A percentile compares a stretch with the other conserved stretches of the same genome.
Conservation (phyloP, 2,797 vertebrate genomes). For the Sebastes steindachneri region DNA sequence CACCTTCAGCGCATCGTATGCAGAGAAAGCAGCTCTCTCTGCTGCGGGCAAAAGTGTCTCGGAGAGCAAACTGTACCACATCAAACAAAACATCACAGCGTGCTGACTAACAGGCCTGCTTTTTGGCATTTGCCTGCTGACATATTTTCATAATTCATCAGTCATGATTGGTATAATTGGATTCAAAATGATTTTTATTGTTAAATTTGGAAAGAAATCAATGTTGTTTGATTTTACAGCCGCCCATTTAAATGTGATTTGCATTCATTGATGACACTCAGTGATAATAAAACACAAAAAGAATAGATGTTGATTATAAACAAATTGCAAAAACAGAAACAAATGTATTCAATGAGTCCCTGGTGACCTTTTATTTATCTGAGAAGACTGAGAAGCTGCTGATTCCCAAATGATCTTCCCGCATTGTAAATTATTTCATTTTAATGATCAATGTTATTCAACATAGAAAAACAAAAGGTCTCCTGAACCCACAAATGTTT, state of each 20-base stretch:
- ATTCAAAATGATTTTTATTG: constrained; percentile 42
- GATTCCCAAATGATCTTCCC: not conserved
- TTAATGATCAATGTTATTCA: not conserved
- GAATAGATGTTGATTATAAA: constrained; percentile 48
- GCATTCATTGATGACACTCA: constrained; percentile 35
- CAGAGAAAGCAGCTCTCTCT: not conserved
- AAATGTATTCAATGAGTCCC: not conserved
- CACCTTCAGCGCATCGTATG: constrained; percentile 1
- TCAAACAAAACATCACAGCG: constrained; percentile 11
- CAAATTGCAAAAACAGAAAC: constrained; percentile 4
- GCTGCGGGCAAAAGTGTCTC: not conserved
- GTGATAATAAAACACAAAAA: constrained; percentile 20
- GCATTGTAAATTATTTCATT: not conserved
- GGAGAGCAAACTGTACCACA: not conserved
- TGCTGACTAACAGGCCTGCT: not conserved
- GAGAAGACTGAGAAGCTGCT: not conserved
- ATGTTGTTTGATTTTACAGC: constrained; percentile 35
- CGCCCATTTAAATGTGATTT: constrained; percentile 36
- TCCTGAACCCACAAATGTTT: not conserved
- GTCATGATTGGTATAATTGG: constrained; percentile 45
- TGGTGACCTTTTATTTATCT: constrained; percentile 23
- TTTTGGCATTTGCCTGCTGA: constrained; percentile 10
- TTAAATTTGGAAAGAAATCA: constrained; percentile 41
- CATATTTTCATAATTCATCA: constrained; percentile 45
- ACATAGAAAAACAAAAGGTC: not conserved